Conservation (phyloP, 2,113 vertebrate genomes). For the Gopherus flavomarginatus region DNA sequence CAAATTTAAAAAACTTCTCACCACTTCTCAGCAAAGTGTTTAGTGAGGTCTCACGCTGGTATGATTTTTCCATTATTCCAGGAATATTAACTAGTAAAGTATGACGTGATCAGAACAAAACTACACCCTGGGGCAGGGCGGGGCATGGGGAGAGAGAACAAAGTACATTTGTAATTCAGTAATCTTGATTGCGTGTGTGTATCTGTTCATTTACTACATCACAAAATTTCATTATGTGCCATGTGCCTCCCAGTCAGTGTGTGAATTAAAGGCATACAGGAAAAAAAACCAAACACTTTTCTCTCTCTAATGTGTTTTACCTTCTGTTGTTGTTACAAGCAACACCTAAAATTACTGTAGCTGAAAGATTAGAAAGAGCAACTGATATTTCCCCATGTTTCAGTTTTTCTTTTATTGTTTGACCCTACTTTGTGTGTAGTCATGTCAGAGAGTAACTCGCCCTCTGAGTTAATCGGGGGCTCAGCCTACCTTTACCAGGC, state of each 20-base stretch:
- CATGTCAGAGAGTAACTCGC: neutral
- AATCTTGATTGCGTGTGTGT: neutral
- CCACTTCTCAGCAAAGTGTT: neutral
- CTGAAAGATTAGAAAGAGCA: neutral
- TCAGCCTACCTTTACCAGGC: neutral
- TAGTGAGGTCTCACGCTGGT: neutral
- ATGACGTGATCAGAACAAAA: neutral
- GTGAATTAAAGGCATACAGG: neutral
- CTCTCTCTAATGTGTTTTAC: fast-evolving
- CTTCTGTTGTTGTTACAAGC: neutral
- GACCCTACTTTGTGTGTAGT: fast-evolving
- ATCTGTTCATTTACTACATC: neutral
- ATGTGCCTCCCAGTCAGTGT: neutral
- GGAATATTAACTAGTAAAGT: neutral
- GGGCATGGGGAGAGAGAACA: neutral
- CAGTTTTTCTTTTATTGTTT: neutral
- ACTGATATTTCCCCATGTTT: fast-evolving
- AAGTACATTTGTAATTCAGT: neutral
- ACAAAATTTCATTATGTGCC: neutral
- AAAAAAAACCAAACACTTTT: neutral
- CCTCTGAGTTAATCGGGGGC: neutral
- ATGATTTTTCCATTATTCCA: neutral
- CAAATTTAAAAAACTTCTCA: neutral
- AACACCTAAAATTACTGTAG: fast-evolving
- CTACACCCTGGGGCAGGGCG: too few species aligned